phyloP scores from a whole-genome alignment of 2,888 invertebrate species.

The Oscheius sp. region DNA sequence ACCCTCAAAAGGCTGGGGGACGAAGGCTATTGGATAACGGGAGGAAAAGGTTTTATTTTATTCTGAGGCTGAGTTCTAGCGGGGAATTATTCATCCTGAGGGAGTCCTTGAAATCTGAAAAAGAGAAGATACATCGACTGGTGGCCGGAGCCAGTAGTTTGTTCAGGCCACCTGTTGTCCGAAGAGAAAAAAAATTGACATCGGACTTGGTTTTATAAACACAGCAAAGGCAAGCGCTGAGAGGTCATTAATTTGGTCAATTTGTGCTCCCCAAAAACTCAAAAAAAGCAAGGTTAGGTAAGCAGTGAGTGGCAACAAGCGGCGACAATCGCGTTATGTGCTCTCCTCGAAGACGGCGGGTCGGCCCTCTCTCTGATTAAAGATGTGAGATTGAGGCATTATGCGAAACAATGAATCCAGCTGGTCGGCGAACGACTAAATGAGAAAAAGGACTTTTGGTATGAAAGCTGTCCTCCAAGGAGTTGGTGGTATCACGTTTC shows the following conservation, averaged over 20 bases:
- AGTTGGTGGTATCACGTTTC: constrained; percentile 20
- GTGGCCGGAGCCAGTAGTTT: no score
- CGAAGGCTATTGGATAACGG: background rate
- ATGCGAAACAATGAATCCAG: constrained; percentile 26
- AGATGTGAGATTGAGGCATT: constrained; percentile 28
- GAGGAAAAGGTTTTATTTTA: no score
- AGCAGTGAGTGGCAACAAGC: constrained; percentile 9
- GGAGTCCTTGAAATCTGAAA: background rate
- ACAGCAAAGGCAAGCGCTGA: no score
- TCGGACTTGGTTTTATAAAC: no score
- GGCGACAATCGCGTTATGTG: constrained; percentile 23
- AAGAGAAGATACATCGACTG: no score
- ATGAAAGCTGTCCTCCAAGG: no score
- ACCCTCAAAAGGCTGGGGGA: background rate
- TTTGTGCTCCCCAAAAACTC: no score
- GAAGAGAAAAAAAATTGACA: no score
- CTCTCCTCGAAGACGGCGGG: constrained; percentile 6
- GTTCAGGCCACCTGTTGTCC: no score
- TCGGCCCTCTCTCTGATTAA: constrained; percentile 18
- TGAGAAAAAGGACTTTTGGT: no score
- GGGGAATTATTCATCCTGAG: background rate
- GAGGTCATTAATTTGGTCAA: no score
- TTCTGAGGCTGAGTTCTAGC: no score
- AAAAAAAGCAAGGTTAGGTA: constrained; percentile 10
- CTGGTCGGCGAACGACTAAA: constrained; percentile 1